Evolutionary conservation across 1,140 invertebrate genomes (phyloP).

Genomic region (Drosophila lini): DNA sequence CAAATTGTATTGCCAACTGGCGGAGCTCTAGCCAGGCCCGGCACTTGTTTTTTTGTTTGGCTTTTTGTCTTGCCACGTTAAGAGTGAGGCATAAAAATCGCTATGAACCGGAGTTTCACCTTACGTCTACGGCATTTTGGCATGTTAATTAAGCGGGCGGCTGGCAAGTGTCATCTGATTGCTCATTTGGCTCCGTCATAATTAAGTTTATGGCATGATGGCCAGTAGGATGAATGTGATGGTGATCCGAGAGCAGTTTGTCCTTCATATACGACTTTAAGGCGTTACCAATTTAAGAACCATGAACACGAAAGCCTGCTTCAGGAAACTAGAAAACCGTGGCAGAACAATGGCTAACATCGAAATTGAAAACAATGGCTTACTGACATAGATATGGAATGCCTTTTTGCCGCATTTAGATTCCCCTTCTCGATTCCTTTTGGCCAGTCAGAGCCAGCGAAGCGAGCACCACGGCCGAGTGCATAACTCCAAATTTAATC

Average conservation of each 20-base stretch:
- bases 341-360: conserved; percentile 21
- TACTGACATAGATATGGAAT: conserved; percentile 53
- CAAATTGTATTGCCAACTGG: conserved; percentile 70
- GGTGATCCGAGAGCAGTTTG: background rate
- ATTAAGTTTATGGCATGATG: conserved; percentile 50
- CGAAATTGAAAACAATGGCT: conserved; percentile 55
- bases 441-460: conserved; percentile 38
- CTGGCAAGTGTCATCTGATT: conserved; percentile 33
- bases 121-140: conserved; percentile 53
- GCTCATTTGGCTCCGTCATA: conserved; percentile 50
- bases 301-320: background rate
- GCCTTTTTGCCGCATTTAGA: conserved; percentile 21
- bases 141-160: conserved; percentile 60
- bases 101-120: conserved; percentile 58
- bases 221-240: conserved; percentile 6
- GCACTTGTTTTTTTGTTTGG: background rate
- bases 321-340: background rate
- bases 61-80: conserved; percentile 27
- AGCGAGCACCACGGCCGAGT: conserved; percentile 11
- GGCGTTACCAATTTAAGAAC: background rate
- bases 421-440: conserved; percentile 32
- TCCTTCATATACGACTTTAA: background rate
- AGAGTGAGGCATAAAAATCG: conserved; percentile 66
- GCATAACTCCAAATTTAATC: conserved; percentile 51
- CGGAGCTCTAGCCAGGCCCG: conserved; percentile 10